These are phyloP conservation scores for Hirudo medicinalis DNA, from an alignment of 1,140 invertebrate genomes.

Conservation along the genomic window DNA sequence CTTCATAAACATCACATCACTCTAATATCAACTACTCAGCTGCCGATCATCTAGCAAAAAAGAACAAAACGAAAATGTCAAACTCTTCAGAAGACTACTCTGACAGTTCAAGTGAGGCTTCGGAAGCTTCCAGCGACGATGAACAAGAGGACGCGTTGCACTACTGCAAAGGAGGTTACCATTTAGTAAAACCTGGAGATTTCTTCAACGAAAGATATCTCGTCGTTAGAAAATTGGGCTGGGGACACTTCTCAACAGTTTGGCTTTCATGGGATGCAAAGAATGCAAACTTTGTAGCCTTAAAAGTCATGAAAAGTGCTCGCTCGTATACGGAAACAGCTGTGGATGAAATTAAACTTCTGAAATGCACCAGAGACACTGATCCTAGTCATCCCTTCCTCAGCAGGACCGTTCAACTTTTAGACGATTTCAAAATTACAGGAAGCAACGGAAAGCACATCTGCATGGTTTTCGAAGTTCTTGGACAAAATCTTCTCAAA, in stretches of 20 bases:
- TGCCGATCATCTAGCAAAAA: too few relatives aligned
- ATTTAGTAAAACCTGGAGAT: constrained; percentile 91
- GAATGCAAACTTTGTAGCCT: constrained; percentile 64
- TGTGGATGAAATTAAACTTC: constrained; percentile 91
- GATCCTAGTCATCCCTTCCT: constrained; percentile 76
- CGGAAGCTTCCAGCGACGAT: constrained; percentile 48
- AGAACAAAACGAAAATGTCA: too few relatives aligned
- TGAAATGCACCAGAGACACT: constrained; percentile 76
- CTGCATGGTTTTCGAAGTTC: constrained; percentile 97
- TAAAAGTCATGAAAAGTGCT: constrained; percentile 96
- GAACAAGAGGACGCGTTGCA: constrained; percentile 88
- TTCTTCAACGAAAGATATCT: constrained; percentile 81
- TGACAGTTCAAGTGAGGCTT: too few relatives aligned
- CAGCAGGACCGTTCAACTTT: constrained; percentile 85
- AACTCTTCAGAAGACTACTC: too few relatives aligned
- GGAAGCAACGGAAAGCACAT: constrained; percentile 87
- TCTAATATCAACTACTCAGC: too few relatives aligned
- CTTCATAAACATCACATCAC: too few relatives aligned
- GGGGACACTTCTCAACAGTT: constrained; percentile 96
- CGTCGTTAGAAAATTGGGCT: constrained; percentile 87
- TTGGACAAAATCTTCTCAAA: constrained; percentile 92
- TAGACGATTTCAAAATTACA: constrained; percentile 94
- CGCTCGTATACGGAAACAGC: constrained; percentile 95
- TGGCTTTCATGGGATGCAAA: constrained; percentile 82
- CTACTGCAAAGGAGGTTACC: constrained; percentile 87